phyloP scores from a whole-genome alignment of 2,113 vertebrate species.

The Thunnus thynnus region DNA sequence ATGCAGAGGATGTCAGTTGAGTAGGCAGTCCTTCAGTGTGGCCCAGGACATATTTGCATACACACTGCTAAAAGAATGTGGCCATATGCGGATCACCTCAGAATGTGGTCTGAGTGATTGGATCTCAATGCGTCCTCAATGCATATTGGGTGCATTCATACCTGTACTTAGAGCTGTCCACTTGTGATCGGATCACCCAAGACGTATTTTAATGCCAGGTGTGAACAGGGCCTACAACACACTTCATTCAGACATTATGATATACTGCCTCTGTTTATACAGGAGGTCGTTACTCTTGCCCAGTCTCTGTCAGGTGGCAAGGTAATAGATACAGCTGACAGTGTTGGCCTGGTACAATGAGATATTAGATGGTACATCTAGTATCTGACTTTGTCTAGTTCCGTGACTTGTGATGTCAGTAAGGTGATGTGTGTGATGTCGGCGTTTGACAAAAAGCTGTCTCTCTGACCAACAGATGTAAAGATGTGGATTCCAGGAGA shows the following conservation, averaged over 20 bases:
- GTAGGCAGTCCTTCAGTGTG: too few species aligned
- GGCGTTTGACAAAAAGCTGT: slow-evolving; percentile 13
- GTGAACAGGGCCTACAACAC: not conserved
- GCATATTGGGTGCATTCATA: too few species aligned
- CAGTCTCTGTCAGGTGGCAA: slow-evolving; percentile 1
- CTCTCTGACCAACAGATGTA: not conserved
- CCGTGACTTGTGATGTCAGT: not conserved
- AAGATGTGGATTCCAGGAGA: slow-evolving; percentile 10
- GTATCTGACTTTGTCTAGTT: slow-evolving; percentile 10
- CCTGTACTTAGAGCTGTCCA: too few species aligned
- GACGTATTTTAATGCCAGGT: too few species aligned
- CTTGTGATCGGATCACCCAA: too few species aligned
- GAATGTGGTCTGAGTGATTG: too few species aligned
- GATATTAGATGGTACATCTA: slow-evolving; percentile 1
- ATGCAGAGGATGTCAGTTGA: too few species aligned
- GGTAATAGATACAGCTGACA: slow-evolving; percentile 12
- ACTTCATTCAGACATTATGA: slow-evolving; percentile 21
- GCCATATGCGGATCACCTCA: too few species aligned
- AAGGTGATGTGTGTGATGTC: slow-evolving; percentile 7
- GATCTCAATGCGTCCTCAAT: too few species aligned
- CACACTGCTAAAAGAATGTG: too few species aligned
- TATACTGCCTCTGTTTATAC: slow-evolving; percentile 5
- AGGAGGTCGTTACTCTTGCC: slow-evolving; percentile 27
- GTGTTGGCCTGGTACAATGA: slow-evolving; percentile 9
- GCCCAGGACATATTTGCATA: too few species aligned